These are phyloP conservation scores for Lethocerus indicus DNA, from an alignment of 1,140 invertebrate species.

Conservation along the genomic window DNA sequence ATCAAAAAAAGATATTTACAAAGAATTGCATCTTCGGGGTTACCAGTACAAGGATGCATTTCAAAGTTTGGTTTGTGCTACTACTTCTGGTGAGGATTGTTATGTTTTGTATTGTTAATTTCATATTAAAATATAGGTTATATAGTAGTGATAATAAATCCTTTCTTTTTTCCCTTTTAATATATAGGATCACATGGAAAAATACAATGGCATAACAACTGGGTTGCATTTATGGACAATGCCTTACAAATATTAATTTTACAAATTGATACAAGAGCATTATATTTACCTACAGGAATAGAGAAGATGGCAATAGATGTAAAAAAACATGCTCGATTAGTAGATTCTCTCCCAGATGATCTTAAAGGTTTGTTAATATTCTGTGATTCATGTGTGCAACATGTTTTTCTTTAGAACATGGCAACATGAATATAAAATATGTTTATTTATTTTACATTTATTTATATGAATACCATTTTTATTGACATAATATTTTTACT, in stretches of 20 bases:
- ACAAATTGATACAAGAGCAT: conserved; percentile 46
- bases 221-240: conserved; percentile 84
- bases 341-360: not conserved
- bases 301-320: conserved; percentile 63
- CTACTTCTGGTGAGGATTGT: conserved; percentile 25
- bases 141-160: not conserved
- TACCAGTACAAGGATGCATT: conserved; percentile 79
- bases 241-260: conserved; percentile 79
- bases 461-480: not conserved
- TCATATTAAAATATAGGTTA: not conserved
- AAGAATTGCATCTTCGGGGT: conserved; percentile 75
- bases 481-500: not conserved
- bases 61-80: conserved; percentile 35
- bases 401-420: not conserved
- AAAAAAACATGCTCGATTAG: conserved; percentile 29
- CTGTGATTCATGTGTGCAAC: not conserved
- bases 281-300: conserved; percentile 75
- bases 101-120: not conserved
- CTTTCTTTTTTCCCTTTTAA: not conserved
- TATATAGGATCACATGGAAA: conserved; percentile 1
- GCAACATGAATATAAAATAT: not conserved
- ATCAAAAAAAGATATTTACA: conserved; percentile 57
- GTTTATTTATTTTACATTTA: not conserved
- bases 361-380: conserved; percentile 4
- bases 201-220: conserved; percentile 60